Conservation (phyloP, 1,140 invertebrate species). For the Orius laevigatus region DNA sequence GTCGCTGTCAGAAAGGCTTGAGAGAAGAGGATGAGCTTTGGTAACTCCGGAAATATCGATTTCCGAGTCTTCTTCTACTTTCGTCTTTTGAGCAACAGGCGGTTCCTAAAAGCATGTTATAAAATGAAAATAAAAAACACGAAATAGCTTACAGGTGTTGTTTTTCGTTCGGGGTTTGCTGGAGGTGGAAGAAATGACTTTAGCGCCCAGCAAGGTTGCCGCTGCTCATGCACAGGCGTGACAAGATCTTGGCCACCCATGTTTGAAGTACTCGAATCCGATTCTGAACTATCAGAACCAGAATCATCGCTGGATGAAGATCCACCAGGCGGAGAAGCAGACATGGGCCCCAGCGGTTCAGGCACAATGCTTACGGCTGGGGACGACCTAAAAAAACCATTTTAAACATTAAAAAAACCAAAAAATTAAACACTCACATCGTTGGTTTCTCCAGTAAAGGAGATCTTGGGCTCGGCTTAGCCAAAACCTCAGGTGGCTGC, state of each 20-base stretch:
- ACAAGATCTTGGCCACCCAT: conserved; percentile 8
- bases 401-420: not conserved
- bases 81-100: conserved; percentile 3
- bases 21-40: conserved; percentile 17
- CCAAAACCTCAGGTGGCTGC: not conserved
- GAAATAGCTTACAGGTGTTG: conserved; percentile 8
- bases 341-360: conserved; percentile 13
- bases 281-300: conserved; percentile 18
- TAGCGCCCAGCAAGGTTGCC: conserved; percentile 19
- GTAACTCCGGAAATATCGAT: conserved; percentile 10
- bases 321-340: conserved; percentile 10
- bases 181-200: conserved; percentile 16
- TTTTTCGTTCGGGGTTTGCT: conserved; percentile 5
- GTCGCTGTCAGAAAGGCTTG: conserved; percentile 21
- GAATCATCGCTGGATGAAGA: conserved; percentile 20
- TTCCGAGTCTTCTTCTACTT: conserved; percentile 17
- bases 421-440: too few species aligned
- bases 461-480: too few species aligned
- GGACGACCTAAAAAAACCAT: conserved; percentile 10
- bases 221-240: conserved; percentile 15
- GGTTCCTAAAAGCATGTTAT: conserved; percentile 6
- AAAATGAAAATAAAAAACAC: not conserved
- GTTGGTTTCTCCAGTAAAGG: too few species aligned
- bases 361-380: conserved; percentile 16
- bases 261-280: conserved; percentile 15